Evolutionary conservation across 2,888 invertebrate species (phyloP).

Genomic region (Entomobrya proxima): DNA sequence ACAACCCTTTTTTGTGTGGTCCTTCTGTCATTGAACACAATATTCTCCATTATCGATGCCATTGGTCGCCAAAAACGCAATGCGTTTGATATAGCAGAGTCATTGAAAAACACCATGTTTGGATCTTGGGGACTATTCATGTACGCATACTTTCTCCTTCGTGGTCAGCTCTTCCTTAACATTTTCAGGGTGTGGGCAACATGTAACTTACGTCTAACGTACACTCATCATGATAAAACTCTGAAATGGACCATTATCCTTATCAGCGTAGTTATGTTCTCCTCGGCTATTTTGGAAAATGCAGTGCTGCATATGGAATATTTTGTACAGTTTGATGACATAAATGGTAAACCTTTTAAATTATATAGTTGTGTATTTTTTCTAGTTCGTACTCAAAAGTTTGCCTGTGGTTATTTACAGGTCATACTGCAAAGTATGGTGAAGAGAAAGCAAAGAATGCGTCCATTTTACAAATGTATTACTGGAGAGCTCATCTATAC

Average conservation of each 20-base stretch:
- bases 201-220: constrained; percentile 42
- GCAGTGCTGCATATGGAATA: constrained; percentile 56
- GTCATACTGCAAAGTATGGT: constrained; percentile 1
- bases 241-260: constrained; percentile 64
- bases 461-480: constrained; percentile 43
- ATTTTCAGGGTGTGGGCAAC: constrained; percentile 65
- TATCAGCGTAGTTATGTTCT: constrained; percentile 8
- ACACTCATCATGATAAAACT: constrained; percentile 57
- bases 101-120: constrained; percentile 10
- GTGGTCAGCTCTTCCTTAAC: constrained; percentile 11
- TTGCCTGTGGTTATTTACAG: background rate
- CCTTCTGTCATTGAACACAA: background rate
- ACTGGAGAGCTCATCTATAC: constrained; percentile 32
- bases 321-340: constrained; percentile 41
- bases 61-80: constrained; percentile 2
- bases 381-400: too few relatives aligned
- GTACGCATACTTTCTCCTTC: constrained; percentile 29
- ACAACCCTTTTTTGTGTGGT: background rate
- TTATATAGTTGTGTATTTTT: background rate
- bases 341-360: constrained; percentile 4
- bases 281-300: constrained; percentile 60
- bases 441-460: background rate
- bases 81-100: constrained; percentile 21
- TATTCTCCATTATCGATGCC: background rate
- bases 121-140: constrained; percentile 37